phyloP scores from a whole-genome alignment of 2,113 vertebrate species.

The Bambusicola thoracicus region DNA sequence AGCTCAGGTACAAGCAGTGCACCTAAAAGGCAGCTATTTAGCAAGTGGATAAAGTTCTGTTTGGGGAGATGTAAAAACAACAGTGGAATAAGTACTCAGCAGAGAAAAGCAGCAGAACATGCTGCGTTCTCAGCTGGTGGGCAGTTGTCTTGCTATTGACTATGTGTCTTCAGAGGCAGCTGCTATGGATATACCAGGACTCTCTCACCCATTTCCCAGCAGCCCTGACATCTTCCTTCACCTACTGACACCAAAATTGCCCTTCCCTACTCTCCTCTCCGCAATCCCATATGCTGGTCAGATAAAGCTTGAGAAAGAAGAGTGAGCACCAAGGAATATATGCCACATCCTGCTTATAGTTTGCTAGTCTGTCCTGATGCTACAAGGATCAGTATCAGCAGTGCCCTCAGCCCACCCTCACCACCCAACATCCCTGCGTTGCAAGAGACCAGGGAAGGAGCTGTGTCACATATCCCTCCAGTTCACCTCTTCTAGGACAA shows the following conservation, averaged over 20 bases:
- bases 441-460: fast-evolving
- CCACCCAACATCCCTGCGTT: fast-evolving
- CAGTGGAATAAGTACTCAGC: not conserved
- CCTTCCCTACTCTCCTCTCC: not conserved
- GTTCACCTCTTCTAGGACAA: not conserved
- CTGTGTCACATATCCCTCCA: fast-evolving
- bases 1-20: no score
- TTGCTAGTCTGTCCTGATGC: not conserved
- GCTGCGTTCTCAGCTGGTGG: not conserved
- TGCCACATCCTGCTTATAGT: fast-evolving
- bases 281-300: fast-evolving
- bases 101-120: not conserved
- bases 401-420: fast-evolving
- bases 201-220: not conserved
- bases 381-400: fast-evolving
- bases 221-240: not conserved
- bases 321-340: fast-evolving
- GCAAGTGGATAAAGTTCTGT: not conserved
- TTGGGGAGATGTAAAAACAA: fast-evolving
- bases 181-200: fast-evolving
- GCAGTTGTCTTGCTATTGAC: not conserved
- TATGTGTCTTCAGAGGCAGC: not conserved
- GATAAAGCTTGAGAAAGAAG: fast-evolving
- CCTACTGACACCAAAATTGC: fast-evolving
- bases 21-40: not conserved